Percentiles rank a stretch among this genome's conserved stretches.
Evolutionary conservation across 2,113 vertebrate genomes (phyloP).

Genomic region (Marmota monax): DNA sequence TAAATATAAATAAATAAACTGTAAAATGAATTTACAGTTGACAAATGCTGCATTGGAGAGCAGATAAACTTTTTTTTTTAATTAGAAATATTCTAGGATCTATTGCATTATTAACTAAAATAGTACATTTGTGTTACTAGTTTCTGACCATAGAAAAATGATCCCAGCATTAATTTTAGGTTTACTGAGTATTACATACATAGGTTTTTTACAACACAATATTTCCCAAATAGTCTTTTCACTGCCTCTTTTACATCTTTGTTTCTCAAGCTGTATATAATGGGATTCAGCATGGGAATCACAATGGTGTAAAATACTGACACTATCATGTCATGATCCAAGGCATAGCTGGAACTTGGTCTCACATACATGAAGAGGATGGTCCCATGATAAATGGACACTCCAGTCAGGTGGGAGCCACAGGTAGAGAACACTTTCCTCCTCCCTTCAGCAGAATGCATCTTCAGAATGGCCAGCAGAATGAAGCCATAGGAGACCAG

Average conservation of each 20-base stretch:
- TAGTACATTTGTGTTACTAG: fast-evolving
- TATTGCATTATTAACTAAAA: not conserved
- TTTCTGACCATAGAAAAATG: no score
- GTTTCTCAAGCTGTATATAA: conserved; percentile 72
- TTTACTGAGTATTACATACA: not conserved
- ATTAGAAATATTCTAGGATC: not conserved
- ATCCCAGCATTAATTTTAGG: not conserved
- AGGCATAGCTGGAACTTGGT: conserved; percentile 50
- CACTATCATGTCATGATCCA: conserved; percentile 39
- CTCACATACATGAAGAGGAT: conserved; percentile 68
- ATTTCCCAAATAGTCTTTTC: not conserved
- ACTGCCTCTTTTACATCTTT: conserved; percentile 66
- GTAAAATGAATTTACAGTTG: not conserved
- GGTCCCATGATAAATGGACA: conserved; percentile 68
- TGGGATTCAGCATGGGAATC: conserved; percentile 70
- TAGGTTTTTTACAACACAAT: not conserved
- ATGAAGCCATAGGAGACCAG: conserved; percentile 69
- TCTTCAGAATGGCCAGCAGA: conserved; percentile 55
- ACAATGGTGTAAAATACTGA: conserved; percentile 66
- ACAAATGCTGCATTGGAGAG: not conserved
- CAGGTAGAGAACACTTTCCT: conserved; percentile 65
- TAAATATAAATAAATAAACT: not conserved
- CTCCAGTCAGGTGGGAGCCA: conserved; percentile 68
- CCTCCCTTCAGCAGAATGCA: conserved; percentile 50
- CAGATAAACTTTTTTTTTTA: not conserved